phyloP scores from a whole-genome alignment of 2,113 vertebrate species.

The Entelurus aequoreus region DNA sequence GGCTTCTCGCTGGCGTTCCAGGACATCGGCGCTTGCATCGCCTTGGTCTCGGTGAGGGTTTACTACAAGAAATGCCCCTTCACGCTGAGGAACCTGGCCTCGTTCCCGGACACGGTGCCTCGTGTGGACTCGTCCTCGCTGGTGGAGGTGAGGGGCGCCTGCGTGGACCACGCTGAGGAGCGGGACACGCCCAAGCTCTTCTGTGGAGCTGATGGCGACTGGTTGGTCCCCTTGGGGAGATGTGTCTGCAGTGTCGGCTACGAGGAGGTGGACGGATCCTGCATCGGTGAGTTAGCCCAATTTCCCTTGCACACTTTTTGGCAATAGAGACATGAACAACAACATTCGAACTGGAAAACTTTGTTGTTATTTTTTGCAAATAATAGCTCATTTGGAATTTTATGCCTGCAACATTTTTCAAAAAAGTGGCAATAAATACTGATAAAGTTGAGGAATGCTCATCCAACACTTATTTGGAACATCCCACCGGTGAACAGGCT shows the following conservation, averaged over 20 bases:
- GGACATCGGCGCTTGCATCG: constrained; percentile 94
- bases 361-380: too few relatives aligned
- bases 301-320: background rate
- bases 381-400: too few relatives aligned
- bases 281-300: constrained; percentile 78
- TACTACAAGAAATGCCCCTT: constrained; percentile 96
- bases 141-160: constrained; percentile 91
- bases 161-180: constrained; percentile 89
- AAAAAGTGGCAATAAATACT: too few relatives aligned
- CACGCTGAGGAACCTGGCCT: constrained; percentile 85
- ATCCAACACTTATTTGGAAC: too few relatives aligned
- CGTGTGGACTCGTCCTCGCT: constrained; percentile 92
- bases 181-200: constrained; percentile 92
- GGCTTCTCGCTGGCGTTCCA: constrained; percentile 94
- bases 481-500: too few relatives aligned
- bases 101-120: constrained; percentile 93
- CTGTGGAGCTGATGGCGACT: constrained; percentile 92
- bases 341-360: too few relatives aligned
- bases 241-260: constrained; percentile 91
- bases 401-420: too few relatives aligned
- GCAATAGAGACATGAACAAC: too few relatives aligned
- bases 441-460: too few relatives aligned
- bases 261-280: constrained; percentile 86
- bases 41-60: constrained; percentile 87
- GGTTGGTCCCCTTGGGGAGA: constrained; percentile 89